phyloP scores from a whole-genome alignment of 1,140 invertebrate genomes.

The Bombus sibiricus region DNA sequence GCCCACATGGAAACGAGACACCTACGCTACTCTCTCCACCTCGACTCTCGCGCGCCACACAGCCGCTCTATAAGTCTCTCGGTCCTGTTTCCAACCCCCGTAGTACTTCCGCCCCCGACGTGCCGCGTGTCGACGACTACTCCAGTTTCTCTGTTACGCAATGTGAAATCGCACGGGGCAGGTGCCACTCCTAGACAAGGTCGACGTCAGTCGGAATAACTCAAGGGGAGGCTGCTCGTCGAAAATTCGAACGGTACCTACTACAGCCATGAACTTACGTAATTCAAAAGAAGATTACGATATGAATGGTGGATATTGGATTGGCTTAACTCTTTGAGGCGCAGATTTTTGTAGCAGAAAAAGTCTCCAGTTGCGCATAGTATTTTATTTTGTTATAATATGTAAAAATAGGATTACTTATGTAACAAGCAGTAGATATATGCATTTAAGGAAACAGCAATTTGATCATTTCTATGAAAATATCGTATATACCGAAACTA shows the following conservation, averaged over 20 bases:
- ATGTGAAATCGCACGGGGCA: constrained; percentile 54
- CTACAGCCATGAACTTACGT: not conserved
- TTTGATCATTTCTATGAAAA: too few relatives aligned
- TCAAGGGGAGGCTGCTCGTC: not conserved
- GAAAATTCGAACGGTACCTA: constrained; percentile 19
- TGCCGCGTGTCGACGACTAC: not conserved
- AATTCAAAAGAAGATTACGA: not conserved
- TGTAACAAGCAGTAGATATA: too few relatives aligned
- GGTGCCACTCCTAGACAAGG: constrained; percentile 58
- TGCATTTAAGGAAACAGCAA: too few relatives aligned
- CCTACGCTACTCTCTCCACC: constrained; percentile 50
- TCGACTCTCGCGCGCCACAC: constrained; percentile 4
- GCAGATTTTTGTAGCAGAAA: too few relatives aligned
- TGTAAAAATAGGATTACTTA: too few relatives aligned
- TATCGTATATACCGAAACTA: too few relatives aligned
- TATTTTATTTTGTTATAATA: too few relatives aligned
- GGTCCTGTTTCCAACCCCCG: not conserved
- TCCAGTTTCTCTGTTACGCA: constrained; percentile 62
- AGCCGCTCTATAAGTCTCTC: not conserved
- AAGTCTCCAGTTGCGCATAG: too few relatives aligned
- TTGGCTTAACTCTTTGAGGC: not conserved
- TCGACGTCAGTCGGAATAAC: constrained; percentile 10
- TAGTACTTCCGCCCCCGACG: not conserved
- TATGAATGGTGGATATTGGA: not conserved
- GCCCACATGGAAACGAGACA: constrained; percentile 72